Base-by-base conservation (phyloP, 2,888 invertebrate genomes). In the Cheilosia soror region DNA sequence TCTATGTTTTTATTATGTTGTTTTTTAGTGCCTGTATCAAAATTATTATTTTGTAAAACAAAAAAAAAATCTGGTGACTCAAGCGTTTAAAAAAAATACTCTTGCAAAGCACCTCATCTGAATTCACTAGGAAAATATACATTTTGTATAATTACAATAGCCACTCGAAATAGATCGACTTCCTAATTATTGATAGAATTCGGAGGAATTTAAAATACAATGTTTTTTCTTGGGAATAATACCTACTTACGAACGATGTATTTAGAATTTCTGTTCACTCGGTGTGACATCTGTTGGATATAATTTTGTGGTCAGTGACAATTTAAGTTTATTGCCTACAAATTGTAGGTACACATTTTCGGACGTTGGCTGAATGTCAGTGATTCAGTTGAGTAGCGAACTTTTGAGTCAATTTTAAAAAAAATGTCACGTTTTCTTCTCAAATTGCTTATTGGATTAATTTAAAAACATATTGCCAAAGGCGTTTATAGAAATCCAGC, bases 121-220 rank as follows among this genome's bases (percentile, higher is more conserved):
- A 53, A 62, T 62, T 63, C 33, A 37, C 25, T 63, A 37, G 29
- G 40, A 58, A 13, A 63, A 53, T 44, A 42, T 53, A 75, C n/a
- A n/a, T n/a, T n/a, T n/a, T 20, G 11, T 47, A 53, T 15, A 58
- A 40, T 51, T 51, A 60, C 66, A 60, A 68, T 68, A 31, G 31
- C 33, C 42, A 31, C 76, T 55, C 5, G 31, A 76, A 76, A 76
- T 68, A 76, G 76, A 76, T 40, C 31, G 27, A 55, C 15, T 15
- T 20, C 6, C 20, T 15, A 20, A 58, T 66, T 76, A 76, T 66
- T 58, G 66, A 60, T 76, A 44, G 4, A 76, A 68, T 68, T 57
- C 33, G 40, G 27, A 27, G 0, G 11, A 37, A 60, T 76, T 29
- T 40, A 4, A 25, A 51, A 57, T 66, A 44, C 13, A 57, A 44